Base-by-base conservation (phyloP, 2,888 invertebrate species). In the Nyleta sp. region DNA sequence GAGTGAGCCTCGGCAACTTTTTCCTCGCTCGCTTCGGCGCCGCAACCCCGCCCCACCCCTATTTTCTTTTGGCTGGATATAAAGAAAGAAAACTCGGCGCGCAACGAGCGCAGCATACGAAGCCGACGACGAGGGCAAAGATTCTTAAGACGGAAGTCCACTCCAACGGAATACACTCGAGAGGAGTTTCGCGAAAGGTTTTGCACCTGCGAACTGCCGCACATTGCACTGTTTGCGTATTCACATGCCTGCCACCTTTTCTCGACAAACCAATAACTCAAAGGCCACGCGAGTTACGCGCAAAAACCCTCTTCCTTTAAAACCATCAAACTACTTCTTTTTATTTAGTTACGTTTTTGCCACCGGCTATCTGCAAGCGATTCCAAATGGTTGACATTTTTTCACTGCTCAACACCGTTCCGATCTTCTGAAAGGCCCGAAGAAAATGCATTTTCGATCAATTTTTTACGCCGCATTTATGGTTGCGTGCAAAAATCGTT, bases 1-100 rank as follows among this genome's bases (percentile, higher is more conserved):
- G 71, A 81, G 81, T 79, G 74, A 81, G 76, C 74, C 74, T 64
- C 55, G 59, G 67, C 57, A 74, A 75, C 71, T 79, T 70, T 79
- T 79, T 42, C 67, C 65, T 48, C 35, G 55, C 59, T 70, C 59
- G 65, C 60, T 60, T 62, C 50, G 42, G 52, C 76, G 33, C 42
- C 38, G 60, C 71, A 52, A 55, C 64, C 35, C 71, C 50, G 46
- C 65, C 77, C 72, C 48, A n/a, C 60, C 38, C 22, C 42, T 57
- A 55, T 71, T 76, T 68, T 76, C 64, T 62, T 74, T 76, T 53
- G 31, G 44, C 33, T 60, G 11, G 55, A 62, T 55, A 40, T 55
- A 55, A 72, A 67, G 67, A 60, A 72, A 67, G 77, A 71, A 77
- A 76, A 71, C 77, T 55, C 52, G 17, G 17, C 46, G 17, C 24